Evolutionary conservation across 2,888 invertebrate genomes (phyloP).

Genomic region (Diarsia brunnea): DNA sequence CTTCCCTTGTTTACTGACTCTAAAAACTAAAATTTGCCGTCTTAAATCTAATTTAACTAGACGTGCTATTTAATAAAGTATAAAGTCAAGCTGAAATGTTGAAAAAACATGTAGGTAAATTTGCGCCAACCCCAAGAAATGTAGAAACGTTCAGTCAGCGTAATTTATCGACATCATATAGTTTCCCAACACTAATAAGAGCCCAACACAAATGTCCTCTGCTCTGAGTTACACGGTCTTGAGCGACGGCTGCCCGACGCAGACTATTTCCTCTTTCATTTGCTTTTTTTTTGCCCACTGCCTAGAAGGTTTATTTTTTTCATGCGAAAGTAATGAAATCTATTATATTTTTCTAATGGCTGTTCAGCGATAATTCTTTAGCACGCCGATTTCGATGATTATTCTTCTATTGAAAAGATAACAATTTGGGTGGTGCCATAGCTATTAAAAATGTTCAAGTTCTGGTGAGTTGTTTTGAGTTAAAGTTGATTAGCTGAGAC

Average conservation of each 20-base stretch:
- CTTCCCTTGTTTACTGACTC: slow-evolving; percentile 16
- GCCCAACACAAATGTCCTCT: slow-evolving; percentile 49
- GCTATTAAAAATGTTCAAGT: not conserved
- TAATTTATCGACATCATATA: slow-evolving; percentile 59
- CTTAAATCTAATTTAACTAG: slow-evolving; percentile 40
- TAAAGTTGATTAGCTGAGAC: not conserved
- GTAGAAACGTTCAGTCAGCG: slow-evolving; percentile 7
- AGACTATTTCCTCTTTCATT: slow-evolving; percentile 66
- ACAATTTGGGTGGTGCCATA: not conserved
- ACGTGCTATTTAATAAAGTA: slow-evolving; percentile 9
- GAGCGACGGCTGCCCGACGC: slow-evolving; percentile 68
- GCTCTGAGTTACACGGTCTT: slow-evolving; percentile 66
- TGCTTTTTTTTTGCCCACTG: slow-evolving; percentile 17
- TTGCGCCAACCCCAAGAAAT: slow-evolving; percentile 15
- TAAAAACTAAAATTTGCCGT: slow-evolving; percentile 39
- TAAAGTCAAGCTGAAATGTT: slow-evolving; percentile 8
- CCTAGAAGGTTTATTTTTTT: not conserved
- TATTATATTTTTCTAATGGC: not conserved
- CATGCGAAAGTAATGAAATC: not conserved
- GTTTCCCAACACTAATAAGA: slow-evolving; percentile 60
- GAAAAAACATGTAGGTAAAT: slow-evolving; percentile 15
- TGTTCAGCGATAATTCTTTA: not conserved
- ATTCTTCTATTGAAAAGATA: not conserved
- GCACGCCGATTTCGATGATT: not conserved
- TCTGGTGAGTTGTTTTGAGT: not conserved